Evolutionary conservation across 2,888 invertebrate genomes (phyloP).

Genomic region (Automeris io): DNA sequence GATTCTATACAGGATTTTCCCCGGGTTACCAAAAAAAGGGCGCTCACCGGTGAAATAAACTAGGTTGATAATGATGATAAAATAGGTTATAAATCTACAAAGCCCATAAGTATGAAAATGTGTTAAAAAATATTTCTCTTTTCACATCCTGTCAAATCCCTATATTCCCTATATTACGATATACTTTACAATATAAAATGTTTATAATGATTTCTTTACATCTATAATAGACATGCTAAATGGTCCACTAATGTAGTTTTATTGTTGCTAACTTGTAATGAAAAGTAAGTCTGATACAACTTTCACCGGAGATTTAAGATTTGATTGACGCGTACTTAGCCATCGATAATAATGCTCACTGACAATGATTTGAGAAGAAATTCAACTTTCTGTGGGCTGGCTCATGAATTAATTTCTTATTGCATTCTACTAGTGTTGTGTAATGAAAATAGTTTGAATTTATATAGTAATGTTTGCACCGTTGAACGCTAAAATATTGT

Average conservation of each 20-base stretch:
- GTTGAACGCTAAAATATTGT: no score
- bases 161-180: no score
- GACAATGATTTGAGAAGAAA: constrained; percentile 7
- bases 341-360: constrained; percentile 8
- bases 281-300: constrained; percentile 2
- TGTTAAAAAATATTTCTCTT: no score
- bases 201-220: neutral
- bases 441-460: neutral
- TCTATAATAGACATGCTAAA: neutral
- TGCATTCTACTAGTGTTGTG: neutral
- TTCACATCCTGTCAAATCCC: no score
- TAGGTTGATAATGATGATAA: no score
- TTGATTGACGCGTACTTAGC: constrained; percentile 8
- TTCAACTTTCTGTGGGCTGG: constrained; percentile 1
- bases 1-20: no score
- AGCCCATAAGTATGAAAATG: no score
- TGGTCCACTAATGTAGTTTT: neutral
- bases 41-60: no score
- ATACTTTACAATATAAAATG: neutral
- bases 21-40: no score
- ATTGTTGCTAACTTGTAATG: constrained; percentile 1
- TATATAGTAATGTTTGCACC: no score
- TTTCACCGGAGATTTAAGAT: constrained; percentile 4
- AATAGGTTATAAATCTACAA: no score
- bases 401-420: constrained; percentile 1